Percentiles rank a stretch among this genome's conserved stretches.
Evolutionary conservation across 1,140 invertebrate genomes (phyloP).

Genomic region (Solen grandis): DNA sequence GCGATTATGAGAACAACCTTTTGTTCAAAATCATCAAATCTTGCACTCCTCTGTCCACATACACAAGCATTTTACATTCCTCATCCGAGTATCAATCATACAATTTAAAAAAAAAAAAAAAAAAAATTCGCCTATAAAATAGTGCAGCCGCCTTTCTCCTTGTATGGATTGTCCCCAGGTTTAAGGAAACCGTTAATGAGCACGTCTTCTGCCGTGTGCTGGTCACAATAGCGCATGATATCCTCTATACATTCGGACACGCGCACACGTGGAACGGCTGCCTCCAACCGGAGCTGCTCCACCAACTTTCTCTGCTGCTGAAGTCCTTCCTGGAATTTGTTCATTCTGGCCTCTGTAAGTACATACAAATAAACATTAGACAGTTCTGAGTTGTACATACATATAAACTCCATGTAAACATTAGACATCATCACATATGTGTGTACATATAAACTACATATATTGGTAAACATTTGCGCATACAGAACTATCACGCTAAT

Average conservation of each 20-base stretch:
- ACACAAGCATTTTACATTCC: no score
- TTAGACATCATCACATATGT: no score
- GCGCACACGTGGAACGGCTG: slow-evolving; percentile 92
- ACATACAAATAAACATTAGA: neutral
- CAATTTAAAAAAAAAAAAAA: no score
- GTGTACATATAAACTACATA: no score
- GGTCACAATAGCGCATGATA: slow-evolving; percentile 90
- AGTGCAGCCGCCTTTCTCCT: slow-evolving; percentile 96
- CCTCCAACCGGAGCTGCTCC: slow-evolving; percentile 95
- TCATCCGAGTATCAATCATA: no score
- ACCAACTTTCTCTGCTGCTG: slow-evolving; percentile 93
- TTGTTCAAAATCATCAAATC: no score
- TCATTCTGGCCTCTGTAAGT: slow-evolving; percentile 68
- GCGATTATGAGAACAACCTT: no score
- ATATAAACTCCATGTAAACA: no score
- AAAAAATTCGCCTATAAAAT: slow-evolving; percentile 82
- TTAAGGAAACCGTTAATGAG: slow-evolving; percentile 97
- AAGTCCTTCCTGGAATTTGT: slow-evolving; percentile 78
- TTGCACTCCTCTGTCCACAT: no score
- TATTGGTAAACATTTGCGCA: no score
- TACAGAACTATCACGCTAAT: no score
- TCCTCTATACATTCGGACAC: slow-evolving; percentile 95
- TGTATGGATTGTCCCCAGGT: slow-evolving; percentile 98
- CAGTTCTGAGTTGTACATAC: no score
- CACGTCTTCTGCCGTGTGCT: slow-evolving; percentile 96